Base-by-base conservation (phyloP, 1,140 invertebrate genomes). In the Formica exsecta region DNA sequence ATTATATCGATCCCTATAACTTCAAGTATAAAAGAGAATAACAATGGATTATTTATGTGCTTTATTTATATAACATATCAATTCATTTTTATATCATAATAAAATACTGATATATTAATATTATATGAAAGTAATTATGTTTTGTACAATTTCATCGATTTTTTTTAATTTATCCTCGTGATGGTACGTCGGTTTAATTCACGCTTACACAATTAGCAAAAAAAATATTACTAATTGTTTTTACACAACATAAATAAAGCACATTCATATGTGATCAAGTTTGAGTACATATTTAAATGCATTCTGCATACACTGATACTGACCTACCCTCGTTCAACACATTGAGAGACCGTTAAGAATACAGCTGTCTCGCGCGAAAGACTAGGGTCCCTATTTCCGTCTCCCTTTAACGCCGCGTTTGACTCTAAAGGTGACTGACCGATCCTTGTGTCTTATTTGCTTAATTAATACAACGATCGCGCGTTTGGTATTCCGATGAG, bases 251-350 rank as follows among this genome's bases (percentile, higher is more conserved):
- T 16, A 13, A 41, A 5, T 13, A 41, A 41, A 32, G 4, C 11
- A 54, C 1, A 36, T 19, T 22, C 0, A 9, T 51, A 16, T 81
- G 4, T 11, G 25, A 61, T 73, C 3, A 13, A 62, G 25, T 2
- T 83, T 25, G n/a, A 73, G 7, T 44, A 81, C 32, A 41, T 13
- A 9, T 32, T 29, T 57, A 71, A 81, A 41, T 22, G 22, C 68
- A 83, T n/a, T 29, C 13, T 44, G 13, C 54, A 9, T 48, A 66
- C 36, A 81, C 16, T 91, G 92, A 93, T 93, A 93, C 92, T 94
- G 93, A 94, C 93, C 93, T 93, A 93, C 92, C 92, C 92, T 86
- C 86, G 89, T 89, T 83, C 79, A 83, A 83, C 79, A 83, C 68
- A 83, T 61, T 29, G 79, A 74, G 86, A 84, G 88, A 91, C 91